Conservation (phyloP, 1,140 invertebrate genomes). For the Physella acuta region DNA sequence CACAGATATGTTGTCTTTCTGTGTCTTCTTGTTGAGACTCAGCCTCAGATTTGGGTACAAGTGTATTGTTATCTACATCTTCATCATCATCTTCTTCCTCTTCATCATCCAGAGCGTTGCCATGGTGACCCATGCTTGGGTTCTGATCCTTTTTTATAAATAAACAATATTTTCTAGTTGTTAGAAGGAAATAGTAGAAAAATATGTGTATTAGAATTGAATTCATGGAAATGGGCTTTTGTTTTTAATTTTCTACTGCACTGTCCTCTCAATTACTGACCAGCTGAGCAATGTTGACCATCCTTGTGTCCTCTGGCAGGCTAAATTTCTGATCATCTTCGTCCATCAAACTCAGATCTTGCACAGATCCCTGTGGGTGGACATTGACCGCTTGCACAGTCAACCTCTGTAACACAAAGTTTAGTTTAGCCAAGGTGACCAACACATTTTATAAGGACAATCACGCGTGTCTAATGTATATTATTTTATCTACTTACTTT, state of each 20-base stretch:
- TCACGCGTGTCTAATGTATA: too few relatives aligned
- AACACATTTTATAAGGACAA: too few relatives aligned
- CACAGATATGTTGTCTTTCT: slow-evolving; percentile 33
- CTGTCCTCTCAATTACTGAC: slow-evolving; percentile 8
- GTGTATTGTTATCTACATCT: slow-evolving; percentile 19
- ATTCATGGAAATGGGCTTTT: too few relatives aligned
- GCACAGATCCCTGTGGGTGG: not conserved
- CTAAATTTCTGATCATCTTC: slow-evolving; percentile 22
- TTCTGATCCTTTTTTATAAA: slow-evolving; percentile 22
- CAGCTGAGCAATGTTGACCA: slow-evolving; percentile 19
- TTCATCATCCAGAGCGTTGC: slow-evolving; percentile 14
- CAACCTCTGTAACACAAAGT: slow-evolving; percentile 9
- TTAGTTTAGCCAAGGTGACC: not conserved
- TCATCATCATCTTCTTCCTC: slow-evolving; percentile 29
- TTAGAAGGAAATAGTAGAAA: too few relatives aligned
- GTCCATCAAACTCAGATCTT: slow-evolving; percentile 13
- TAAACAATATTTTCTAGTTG: too few relatives aligned
- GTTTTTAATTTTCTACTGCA: too few relatives aligned
- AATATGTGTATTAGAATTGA: too few relatives aligned
- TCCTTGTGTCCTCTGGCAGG: slow-evolving; percentile 8
- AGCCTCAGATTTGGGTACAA: slow-evolving; percentile 24
- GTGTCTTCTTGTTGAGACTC: slow-evolving; percentile 28
- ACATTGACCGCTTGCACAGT: slow-evolving; percentile 14
- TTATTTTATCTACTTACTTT: too few relatives aligned
- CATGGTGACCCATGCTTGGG: slow-evolving; percentile 23